Evolutionary conservation across 2,888 invertebrate genomes (phyloP).

Genomic region (Abrostola triplasia): DNA sequence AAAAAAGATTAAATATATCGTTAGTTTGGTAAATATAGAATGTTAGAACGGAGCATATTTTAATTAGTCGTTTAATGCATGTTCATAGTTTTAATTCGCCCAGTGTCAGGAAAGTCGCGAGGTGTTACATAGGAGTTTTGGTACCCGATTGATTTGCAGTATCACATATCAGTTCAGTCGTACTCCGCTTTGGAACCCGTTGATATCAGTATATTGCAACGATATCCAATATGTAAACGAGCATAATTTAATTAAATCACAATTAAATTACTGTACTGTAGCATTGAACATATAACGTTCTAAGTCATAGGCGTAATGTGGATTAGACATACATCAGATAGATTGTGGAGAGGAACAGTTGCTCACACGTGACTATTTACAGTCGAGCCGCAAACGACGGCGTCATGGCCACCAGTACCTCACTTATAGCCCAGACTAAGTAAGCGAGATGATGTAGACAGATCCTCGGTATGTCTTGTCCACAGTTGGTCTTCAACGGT

Average conservation of each 20-base stretch:
- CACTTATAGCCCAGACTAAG: conserved; percentile 56
- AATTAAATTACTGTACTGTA: conserved; percentile 51
- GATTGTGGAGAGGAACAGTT: conserved; percentile 14
- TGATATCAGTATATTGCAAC: conserved; percentile 34
- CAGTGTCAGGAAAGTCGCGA: conserved; percentile 69
- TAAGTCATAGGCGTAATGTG: conserved; percentile 57
- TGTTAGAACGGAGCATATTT: conserved; percentile 84
- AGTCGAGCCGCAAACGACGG: conserved; percentile 36
- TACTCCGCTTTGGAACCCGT: conserved; percentile 46
- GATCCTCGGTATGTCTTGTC: conserved; percentile 64
- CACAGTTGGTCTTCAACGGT: conserved; percentile 54
- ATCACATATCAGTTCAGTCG: conserved; percentile 71
- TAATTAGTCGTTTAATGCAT: conserved; percentile 86
- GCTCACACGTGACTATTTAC: conserved; percentile 14
- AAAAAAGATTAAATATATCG: conserved; percentile 78
- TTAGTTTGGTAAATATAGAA: conserved; percentile 84
- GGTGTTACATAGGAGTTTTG: conserved; percentile 66
- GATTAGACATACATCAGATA: conserved; percentile 62
- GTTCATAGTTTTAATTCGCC: conserved; percentile 82
- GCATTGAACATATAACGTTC: conserved; percentile 42
- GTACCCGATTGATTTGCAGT: conserved; percentile 70
- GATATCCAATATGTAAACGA: conserved; percentile 35
- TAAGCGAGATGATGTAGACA: conserved; percentile 40
- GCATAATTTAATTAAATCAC: conserved; percentile 59
- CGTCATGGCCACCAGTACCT: conserved; percentile 63